Evolutionary conservation across 1,140 invertebrate genomes (phyloP), one percentile per base, ranked within the genome.

Genomic region (Drosophila bifasciata): DNA sequence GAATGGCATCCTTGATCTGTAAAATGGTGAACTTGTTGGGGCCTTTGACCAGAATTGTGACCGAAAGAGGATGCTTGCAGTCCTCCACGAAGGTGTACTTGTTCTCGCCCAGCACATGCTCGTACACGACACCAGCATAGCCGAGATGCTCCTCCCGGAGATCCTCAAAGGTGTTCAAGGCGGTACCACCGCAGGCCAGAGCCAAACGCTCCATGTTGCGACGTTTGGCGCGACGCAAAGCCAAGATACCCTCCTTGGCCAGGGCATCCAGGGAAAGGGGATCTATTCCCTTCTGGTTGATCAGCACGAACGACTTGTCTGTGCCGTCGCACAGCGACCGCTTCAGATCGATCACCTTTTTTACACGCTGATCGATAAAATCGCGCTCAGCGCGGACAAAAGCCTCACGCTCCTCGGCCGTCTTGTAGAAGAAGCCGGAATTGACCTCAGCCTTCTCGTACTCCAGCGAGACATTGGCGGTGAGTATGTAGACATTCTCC

Each of bases 261-360:
- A 99, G 92, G 92, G 98, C 94, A 91, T 99, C 98, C 53, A 99
- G 92, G n/a, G 98, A 99, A 85, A 98, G 94, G 7, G 99, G 98
- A 92, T 99, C 99, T 90, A 99, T 99, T 48, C 99, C 98, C 92
- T 99, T 99, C 91, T 99, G 99, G 92, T 99, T 99, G 89, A 99
- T 98, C 1, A 99, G 93, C 15, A 99, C 97, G 92, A 99, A 99
- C 2, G 92, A 93, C 90, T 98, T 98, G 74, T 97, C 93, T 11
- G 95, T 96, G 19, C 95, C 97, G 79, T 96, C 95, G 91, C 98
- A 99, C 0, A 99, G 92, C 90, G 98, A 95, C 79, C 96, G 98
- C 92, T 99, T 99, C 63, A 99, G 91, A 44, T 96, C 98, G 83
- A 99, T 98, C 21, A 99, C 96, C 93, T 99, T 99, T 81, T 96